phyloP scores from a whole-genome alignment of 2,113 vertebrate species.

The Hyla sarda region DNA sequence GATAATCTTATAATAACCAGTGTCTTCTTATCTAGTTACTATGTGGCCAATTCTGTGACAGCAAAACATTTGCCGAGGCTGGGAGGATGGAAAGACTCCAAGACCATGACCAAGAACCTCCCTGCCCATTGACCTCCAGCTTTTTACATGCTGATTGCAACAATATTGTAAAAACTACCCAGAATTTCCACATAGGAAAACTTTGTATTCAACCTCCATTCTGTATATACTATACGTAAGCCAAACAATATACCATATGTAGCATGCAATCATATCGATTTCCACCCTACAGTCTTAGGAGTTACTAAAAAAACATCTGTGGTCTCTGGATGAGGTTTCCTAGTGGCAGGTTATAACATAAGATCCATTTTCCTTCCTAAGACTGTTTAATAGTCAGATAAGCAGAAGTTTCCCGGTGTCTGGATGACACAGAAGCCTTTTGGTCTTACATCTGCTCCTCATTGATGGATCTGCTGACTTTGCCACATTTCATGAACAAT shows the following conservation, averaged over 20 bases:
- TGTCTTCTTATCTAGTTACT: neutral
- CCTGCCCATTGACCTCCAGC: neutral
- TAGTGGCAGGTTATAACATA: neutral
- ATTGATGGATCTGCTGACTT: slow-evolving; percentile 26
- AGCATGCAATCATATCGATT: neutral
- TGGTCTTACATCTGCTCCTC: slow-evolving; percentile 25
- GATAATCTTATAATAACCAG: neutral
- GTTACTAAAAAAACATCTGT: neutral
- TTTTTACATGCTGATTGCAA: neutral
- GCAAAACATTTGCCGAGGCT: neutral
- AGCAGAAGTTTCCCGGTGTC: neutral
- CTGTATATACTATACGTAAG: neutral
- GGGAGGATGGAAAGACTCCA: neutral
- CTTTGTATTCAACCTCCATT: neutral
- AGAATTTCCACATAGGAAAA: neutral
- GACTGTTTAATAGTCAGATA: slow-evolving; percentile 5
- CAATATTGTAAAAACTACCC: neutral
- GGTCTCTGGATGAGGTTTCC: neutral
- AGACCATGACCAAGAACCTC: neutral
- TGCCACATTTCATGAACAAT: neutral
- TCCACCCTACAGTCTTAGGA: neutral
- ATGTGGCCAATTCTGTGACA: slow-evolving; percentile 10
- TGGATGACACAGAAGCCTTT: neutral
- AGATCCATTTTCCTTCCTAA: neutral
- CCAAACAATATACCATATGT: neutral